phyloP scores from a whole-genome alignment of 2,113 vertebrate genomes.

The Hipposideros armiger region DNA sequence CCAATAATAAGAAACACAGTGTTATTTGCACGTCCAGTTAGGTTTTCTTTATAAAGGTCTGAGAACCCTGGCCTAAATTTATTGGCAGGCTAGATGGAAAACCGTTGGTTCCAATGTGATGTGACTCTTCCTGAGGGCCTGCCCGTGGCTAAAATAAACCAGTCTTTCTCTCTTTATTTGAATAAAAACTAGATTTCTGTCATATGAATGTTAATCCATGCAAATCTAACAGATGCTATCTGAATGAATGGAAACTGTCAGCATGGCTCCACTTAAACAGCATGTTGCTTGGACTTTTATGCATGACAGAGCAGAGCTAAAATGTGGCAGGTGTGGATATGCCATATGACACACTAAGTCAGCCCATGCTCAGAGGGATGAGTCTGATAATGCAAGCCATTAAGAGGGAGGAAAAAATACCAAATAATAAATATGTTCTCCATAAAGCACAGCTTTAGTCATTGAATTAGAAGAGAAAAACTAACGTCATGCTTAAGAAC shows the following conservation, averaged over 20 bases:
- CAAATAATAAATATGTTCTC: constrained; percentile 38
- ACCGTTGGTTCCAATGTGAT: background rate
- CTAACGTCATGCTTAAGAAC: background rate
- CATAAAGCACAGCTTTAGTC: constrained; percentile 22
- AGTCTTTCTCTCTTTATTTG: background rate
- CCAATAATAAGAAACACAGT: constrained; percentile 3
- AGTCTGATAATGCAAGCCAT: constrained; percentile 32
- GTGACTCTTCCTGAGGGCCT: background rate
- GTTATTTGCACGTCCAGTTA: background rate
- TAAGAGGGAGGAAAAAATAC: background rate
- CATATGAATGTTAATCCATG: constrained; percentile 72
- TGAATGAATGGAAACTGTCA: constrained; percentile 70
- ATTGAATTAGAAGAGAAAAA: constrained; percentile 4
- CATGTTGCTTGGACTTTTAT: constrained; percentile 55
- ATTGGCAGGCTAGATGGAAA: constrained; percentile 26
- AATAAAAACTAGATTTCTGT: constrained; percentile 69
- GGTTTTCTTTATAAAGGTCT: background rate
- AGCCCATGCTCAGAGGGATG: background rate
- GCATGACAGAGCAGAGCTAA: constrained; percentile 32
- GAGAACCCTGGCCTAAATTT: background rate
- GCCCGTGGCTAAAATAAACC: background rate
- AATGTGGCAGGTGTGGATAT: constrained; percentile 1
- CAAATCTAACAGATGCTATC: constrained; percentile 71
- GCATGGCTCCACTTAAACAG: constrained; percentile 59
- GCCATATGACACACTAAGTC: constrained; percentile 52